phyloP scores from a whole-genome alignment of 2,113 vertebrate species.

The Phocoena phocoena region DNA sequence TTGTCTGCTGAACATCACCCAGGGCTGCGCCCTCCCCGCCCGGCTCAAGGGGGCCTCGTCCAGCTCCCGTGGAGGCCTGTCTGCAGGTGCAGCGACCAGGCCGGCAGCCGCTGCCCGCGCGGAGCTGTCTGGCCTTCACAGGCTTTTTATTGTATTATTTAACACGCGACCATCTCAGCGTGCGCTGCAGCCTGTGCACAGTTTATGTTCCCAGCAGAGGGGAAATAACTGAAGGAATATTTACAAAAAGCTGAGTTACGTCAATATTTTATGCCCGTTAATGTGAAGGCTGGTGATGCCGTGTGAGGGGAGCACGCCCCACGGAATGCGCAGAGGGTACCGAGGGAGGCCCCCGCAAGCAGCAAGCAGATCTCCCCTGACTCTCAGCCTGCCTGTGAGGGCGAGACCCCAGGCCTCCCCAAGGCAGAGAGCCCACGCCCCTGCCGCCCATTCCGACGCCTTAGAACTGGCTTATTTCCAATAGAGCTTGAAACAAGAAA shows the following conservation, averaged over 20 bases:
- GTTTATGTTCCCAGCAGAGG: slow-evolving; percentile 70
- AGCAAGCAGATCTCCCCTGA: accelerated
- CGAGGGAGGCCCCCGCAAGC: accelerated
- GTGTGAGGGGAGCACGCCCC: not conserved
- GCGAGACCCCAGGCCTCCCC: not conserved
- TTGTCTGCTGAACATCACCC: accelerated
- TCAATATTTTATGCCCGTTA: slow-evolving; percentile 81
- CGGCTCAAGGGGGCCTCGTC: not conserved
- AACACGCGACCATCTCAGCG: slow-evolving; percentile 69
- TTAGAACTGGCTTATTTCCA: not conserved
- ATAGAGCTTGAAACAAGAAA: not conserved
- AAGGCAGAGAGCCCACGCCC: too few relatives aligned
- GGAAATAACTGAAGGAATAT: slow-evolving; percentile 70
- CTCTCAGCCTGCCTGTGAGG: not conserved
- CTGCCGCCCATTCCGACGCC: accelerated
- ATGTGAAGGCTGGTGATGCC: slow-evolving; percentile 25
- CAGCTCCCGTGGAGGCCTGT: not conserved
- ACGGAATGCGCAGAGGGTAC: accelerated
- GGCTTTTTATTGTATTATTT: slow-evolving; percentile 67
- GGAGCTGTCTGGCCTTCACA: not conserved
- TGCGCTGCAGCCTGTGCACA: not conserved
- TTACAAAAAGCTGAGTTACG: slow-evolving; percentile 79
- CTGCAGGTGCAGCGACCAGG: not conserved
- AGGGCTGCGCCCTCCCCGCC: not conserved
- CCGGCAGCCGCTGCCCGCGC: not conserved